Evolutionary conservation across 64 coral and sea anemone species (phyloP), one percentile per base, ranked within the genome.

Genomic region (Stylophora pistillata): DNA sequence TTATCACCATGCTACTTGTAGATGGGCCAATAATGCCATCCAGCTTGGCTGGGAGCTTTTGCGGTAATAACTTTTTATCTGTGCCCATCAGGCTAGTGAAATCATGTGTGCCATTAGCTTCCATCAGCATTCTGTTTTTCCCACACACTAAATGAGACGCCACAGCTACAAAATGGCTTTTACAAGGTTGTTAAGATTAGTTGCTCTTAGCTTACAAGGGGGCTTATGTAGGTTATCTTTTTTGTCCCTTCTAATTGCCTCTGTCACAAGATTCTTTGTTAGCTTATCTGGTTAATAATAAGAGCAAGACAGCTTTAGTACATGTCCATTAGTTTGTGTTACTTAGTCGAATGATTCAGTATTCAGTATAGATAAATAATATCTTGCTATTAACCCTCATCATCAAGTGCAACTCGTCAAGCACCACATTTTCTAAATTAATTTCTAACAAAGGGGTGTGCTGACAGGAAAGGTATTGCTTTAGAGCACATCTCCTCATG

Each of bases 121-220:
- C 91, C 91, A 82, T 93, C 91, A 16, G 85, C 91, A 76, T 92
- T 86, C 20, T 76, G 70, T 53, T 93, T 93, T 76, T 88, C 78
- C 91, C 91, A 93, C 27, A 93, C 85, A 74, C 31, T 77, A 13
- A 86, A 86, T 27, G 0, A 71, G 9, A 92, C 62, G 0, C 91
- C 91, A 81, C 91, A 92, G 56, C 85, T 92, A 1, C 29, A n/a
- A 58, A 57, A 87, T 92, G 23, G 84, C 37, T 74, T 87, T 70
- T 11, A 92, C 23, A 0, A 92, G 91, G 10, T 28, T 54, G 34
- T 65, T 26, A 25, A 92, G 17, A 87, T 87, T 83, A 18, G 20
- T 25, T 23, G 7, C 12, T 29, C 34, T 55, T 86, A 53, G 71
- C 37, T 17, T 1, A 71, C 82, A 72, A 47, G 63, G 30, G 15